Evolutionary conservation across 2,797 vertebrate genomes (phyloP).

Genomic region (Pseudocheirus occidentalis): DNA sequence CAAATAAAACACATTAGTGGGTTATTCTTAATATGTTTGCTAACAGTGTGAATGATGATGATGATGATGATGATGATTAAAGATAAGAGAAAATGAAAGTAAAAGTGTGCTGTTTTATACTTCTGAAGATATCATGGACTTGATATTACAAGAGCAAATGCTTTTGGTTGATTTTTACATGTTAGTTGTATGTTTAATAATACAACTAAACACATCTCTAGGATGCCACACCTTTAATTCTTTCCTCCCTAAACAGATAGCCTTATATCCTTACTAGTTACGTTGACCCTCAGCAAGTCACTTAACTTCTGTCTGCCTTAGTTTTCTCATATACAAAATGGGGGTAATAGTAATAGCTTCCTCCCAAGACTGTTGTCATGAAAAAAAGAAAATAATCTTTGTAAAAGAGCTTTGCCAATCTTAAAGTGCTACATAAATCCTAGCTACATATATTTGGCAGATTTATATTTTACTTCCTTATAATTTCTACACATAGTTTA

Average conservation of each 20-base stretch:
- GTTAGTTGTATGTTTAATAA: background rate
- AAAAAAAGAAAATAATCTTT: slow-evolving; percentile 4
- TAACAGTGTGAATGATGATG: slow-evolving; percentile 6
- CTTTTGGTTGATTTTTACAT: background rate
- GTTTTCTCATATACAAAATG: background rate
- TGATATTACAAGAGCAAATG: background rate
- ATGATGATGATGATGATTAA: slow-evolving; percentile 12
- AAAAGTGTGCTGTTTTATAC: background rate
- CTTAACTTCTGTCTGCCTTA: background rate
- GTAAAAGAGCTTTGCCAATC: background rate
- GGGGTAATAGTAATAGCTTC: background rate
- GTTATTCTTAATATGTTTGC: slow-evolving; percentile 56
- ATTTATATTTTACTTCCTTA: background rate
- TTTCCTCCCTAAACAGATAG: background rate
- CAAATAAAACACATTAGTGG: slow-evolving; percentile 63
- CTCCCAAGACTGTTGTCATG: background rate
- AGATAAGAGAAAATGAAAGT: background rate
- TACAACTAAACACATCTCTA: background rate
- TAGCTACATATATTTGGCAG: background rate
- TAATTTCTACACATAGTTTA: background rate
- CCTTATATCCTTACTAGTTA: background rate
- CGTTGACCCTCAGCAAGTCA: background rate
- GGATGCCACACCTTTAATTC: background rate
- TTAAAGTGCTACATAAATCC: background rate
- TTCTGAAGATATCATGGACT: background rate